Evolutionary conservation across 2,797 vertebrate species (phyloP).

Genomic region (Eulemur coronatus): DNA sequence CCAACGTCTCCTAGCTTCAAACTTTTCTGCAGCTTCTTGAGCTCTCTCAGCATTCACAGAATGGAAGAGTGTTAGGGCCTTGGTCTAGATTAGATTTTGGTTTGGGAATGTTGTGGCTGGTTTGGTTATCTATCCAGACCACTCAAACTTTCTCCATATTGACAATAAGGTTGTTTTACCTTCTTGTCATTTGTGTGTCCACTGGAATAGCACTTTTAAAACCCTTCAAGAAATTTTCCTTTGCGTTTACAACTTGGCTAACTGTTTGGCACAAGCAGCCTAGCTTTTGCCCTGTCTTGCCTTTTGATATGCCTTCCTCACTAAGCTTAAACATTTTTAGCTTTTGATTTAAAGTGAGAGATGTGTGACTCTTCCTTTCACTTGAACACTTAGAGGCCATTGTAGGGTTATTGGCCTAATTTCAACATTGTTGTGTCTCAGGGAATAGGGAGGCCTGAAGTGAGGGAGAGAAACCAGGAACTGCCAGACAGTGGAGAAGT

Average conservation of each 20-base stretch:
- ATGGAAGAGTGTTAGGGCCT: background rate
- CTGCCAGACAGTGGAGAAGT: background rate
- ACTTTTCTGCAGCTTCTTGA: background rate
- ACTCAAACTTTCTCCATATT: background rate
- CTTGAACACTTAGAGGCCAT: background rate
- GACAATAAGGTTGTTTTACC: background rate
- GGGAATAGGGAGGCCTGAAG: background rate
- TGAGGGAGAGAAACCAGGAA: background rate
- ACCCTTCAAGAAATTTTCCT: background rate
- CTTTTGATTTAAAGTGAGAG: background rate
- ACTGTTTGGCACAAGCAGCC: background rate
- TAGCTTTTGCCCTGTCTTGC: background rate
- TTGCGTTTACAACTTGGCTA: background rate
- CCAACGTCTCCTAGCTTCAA: background rate
- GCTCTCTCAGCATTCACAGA: background rate
- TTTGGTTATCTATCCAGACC: background rate
- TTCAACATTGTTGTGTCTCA: background rate
- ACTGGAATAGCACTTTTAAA: background rate
- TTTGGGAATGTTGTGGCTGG: background rate
- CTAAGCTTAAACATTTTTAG: background rate
- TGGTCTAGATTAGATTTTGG: background rate
- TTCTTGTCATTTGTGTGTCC: background rate
- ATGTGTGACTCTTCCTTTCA: background rate
- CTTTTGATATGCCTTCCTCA: background rate
- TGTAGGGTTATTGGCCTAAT: background rate